phyloP scores from a whole-genome alignment of 2,797 vertebrate genomes.

The Streptopelia turtur region DNA sequence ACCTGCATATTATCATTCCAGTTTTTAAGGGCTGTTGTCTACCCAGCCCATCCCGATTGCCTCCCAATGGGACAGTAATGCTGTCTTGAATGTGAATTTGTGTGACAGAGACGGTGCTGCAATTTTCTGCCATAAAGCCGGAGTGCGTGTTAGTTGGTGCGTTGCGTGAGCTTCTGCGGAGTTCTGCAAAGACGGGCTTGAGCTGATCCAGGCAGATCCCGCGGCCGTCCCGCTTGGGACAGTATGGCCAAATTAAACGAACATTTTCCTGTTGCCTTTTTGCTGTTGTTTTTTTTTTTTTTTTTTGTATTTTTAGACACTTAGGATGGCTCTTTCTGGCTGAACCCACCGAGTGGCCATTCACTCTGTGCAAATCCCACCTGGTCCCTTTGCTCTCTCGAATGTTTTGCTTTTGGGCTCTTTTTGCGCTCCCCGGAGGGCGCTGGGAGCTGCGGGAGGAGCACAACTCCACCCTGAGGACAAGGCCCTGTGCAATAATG shows the following conservation, averaged over 20 bases:
- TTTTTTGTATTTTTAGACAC: background rate
- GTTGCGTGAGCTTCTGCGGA: background rate
- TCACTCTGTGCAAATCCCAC: conserved; percentile 7
- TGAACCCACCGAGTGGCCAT: background rate
- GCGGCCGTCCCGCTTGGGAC: fast-evolving
- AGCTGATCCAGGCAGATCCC: background rate
- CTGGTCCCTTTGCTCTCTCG: background rate
- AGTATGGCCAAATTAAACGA: background rate
- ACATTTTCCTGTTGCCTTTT: background rate
- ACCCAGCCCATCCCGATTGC: conserved; percentile 40
- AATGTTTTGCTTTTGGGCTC: background rate
- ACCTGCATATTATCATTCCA: conserved; percentile 30
- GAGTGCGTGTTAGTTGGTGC: background rate
- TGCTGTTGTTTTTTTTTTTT: background rate
- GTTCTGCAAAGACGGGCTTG: background rate
- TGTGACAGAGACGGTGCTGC: conserved; percentile 15
- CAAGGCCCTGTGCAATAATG: background rate
- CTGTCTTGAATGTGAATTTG: conserved; percentile 21
- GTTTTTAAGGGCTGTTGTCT: conserved; percentile 51
- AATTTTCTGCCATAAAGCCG: background rate
- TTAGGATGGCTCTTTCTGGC: background rate
- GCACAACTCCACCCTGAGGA: conserved; percentile 41
- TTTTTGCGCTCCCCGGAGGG: background rate
- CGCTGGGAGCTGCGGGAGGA: background rate
- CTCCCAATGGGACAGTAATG: conserved; percentile 26